Base-by-base conservation (phyloP, 2,113 vertebrate species). In the Triplophysa rosa region DNA sequence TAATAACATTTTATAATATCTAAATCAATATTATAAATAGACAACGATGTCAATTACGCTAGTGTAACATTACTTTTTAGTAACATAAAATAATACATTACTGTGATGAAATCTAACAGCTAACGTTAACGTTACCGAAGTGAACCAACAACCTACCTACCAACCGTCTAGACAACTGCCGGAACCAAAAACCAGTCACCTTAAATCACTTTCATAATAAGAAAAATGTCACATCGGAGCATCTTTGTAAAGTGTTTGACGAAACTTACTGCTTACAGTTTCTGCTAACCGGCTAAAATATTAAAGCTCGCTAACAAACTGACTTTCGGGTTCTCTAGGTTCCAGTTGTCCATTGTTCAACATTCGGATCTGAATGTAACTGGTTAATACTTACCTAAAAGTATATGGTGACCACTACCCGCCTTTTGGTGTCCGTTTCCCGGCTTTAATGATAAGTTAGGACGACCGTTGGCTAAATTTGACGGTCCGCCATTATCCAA, bases 401-500 rank as follows among this genome's bases (percentile, higher is more conserved):
- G 10, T 56, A 14, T 21, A 19, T 40, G 67, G 42, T 65, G 23
- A 23, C 56, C 7, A 37, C 47, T 74, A 76, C 26, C 87, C 86
- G 88, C 85, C n/a, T 79, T 59, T 78, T 54, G 71, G 37, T 72
- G 13, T 70, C 77, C 58, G 87, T 92, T 90, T 89, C 88, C 89
- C 87, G 90, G 88, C 89, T 88, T 87, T 84, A 87, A 80, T 83
- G 85, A 49, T 64, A 54, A 77, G 52, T 69, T 72, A 85, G 82
- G 80, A 85, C 86, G 78, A 73, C 78, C 84, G 85, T 78, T 84
- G 72, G 78, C 74, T 86, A 58, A 47, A 67, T 81, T 47, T 77
- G 70, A 73, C 84, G 88, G 88, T 87, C 90, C 87, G 89, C 87
- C 90, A 89, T 84, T 84, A 81, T 79, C 68, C 72, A 83, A 89